Percentiles rank a stretch among this genome's conserved stretches.
Evolutionary conservation across 23 tunicate species (phyloP).

Genomic region (Ascidia mentula): DNA sequence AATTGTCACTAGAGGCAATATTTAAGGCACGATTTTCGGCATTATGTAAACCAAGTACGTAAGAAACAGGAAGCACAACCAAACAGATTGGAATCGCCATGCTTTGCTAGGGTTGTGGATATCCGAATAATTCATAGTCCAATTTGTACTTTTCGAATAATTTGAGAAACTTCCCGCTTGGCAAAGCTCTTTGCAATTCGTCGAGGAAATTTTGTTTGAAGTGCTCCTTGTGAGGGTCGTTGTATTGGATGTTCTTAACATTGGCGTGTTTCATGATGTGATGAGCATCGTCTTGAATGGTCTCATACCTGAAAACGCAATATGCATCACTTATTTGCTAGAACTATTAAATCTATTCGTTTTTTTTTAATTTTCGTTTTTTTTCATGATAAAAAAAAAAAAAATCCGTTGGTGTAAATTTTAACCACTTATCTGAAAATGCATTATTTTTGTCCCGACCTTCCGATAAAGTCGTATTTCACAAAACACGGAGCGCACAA

Average conservation of each 20-base stretch:
- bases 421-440: no score
- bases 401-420: no score
- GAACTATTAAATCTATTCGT: no score
- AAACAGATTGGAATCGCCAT: not conserved
- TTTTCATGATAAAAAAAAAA: no score
- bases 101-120: constrained; percentile 6
- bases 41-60: no score
- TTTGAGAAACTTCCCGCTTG: not conserved
- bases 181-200: not conserved
- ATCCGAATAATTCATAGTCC: constrained; percentile 21
- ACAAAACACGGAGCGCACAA: constrained; percentile 42
- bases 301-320: constrained; percentile 4
- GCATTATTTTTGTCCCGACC: no score
- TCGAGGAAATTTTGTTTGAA: not conserved
- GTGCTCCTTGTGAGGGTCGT: not conserved
- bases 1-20: no score
- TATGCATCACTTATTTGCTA: no score
- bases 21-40: no score
- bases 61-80: not conserved
- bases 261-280: not conserved
- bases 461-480: constrained; percentile 38
- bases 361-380: no score
- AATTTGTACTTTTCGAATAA: constrained; percentile 15
- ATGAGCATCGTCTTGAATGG: constrained; percentile 14
- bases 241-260: constrained; percentile 5